Conservation (phyloP, 2,888 invertebrate species). For the Andrena fulva region DNA sequence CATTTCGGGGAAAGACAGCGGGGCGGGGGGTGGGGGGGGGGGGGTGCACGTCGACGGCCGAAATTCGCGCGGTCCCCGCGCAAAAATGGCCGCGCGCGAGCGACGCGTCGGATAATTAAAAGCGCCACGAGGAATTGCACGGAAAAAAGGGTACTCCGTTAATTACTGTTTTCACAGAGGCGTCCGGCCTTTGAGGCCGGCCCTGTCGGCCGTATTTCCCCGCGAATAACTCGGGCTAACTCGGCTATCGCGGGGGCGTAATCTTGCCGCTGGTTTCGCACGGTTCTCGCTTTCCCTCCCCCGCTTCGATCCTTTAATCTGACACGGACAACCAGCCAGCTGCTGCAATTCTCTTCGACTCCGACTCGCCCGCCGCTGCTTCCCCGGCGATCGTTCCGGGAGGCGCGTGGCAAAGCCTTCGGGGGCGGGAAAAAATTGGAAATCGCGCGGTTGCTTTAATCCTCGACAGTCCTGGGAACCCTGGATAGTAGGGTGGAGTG, state of each 20-base stretch:
- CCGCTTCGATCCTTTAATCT: slow-evolving; percentile 48
- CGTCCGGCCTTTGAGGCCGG: not conserved
- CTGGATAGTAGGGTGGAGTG: too few species aligned
- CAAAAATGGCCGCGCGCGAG: slow-evolving; percentile 7
- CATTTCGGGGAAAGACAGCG: not conserved
- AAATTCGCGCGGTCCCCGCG: not conserved
- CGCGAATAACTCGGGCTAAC: not conserved
- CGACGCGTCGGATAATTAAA: slow-evolving; percentile 33
- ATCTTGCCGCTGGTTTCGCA: slow-evolving; percentile 19
- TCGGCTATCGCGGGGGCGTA: slow-evolving; percentile 7
- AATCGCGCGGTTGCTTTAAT: not conserved
- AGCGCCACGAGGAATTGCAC: slow-evolving; percentile 19
- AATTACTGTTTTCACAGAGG: slow-evolving; percentile 34
- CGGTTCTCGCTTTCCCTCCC: not conserved
- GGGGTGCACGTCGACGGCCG: not conserved
- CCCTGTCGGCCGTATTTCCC: slow-evolving; percentile 2
- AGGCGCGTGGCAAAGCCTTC: not conserved
- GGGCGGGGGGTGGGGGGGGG: too few species aligned
- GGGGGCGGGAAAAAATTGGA: not conserved
- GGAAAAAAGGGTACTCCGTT: slow-evolving; percentile 33
- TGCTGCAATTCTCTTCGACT: slow-evolving; percentile 28
- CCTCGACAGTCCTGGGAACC: not conserved
- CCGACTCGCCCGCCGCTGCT: not conserved
- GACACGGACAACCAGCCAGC: slow-evolving; percentile 44
- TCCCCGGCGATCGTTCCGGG: not conserved